Percentiles rank a stretch among this genome's conserved stretches.
Conservation (phyloP, 2,113 vertebrate species). For the Colistium nudipinnis region DNA sequence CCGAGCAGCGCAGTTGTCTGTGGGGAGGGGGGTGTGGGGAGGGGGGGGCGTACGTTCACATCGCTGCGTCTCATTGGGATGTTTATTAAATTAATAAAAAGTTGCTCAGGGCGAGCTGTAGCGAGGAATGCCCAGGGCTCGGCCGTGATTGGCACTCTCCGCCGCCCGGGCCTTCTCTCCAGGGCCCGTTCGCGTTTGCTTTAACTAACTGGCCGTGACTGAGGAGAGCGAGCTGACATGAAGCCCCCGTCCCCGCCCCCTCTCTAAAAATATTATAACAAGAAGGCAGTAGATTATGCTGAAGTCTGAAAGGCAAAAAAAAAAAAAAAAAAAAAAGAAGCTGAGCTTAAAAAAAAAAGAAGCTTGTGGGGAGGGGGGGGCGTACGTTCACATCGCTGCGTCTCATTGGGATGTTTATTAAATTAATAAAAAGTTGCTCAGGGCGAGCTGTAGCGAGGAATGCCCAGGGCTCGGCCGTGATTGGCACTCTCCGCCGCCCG, state of each 20-base stretch:
- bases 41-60: constrained; percentile 49
- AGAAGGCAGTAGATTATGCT: background rate
- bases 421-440: constrained; percentile 85
- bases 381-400: constrained; percentile 46
- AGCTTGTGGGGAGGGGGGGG: too few species aligned
- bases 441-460: constrained; percentile 71
- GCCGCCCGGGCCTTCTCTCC: constrained; percentile 63
- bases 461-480: constrained; percentile 77
- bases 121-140: constrained; percentile 69
- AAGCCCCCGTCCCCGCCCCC: constrained; percentile 41
- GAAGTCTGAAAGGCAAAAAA: background rate
- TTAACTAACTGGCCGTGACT: constrained; percentile 83
- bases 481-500: constrained; percentile 75
- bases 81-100: constrained; percentile 87
- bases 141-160: constrained; percentile 80
- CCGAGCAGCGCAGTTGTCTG: constrained; percentile 51
- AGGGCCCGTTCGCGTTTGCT: constrained; percentile 75
- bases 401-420: constrained; percentile 84
- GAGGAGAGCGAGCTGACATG: constrained; percentile 74
- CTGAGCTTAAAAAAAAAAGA: background rate
- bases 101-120: constrained; percentile 79
- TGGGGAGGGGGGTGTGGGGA: too few species aligned
- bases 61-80: constrained; percentile 75
- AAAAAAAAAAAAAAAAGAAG: background rate
- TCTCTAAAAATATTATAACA: background rate